A percentile compares a stretch with the other conserved stretches of the same genome.
These are phyloP conservation scores for Pandemis cinnamomeana DNA, from an alignment of 2,888 invertebrate genomes.

Conservation along the genomic window DNA sequence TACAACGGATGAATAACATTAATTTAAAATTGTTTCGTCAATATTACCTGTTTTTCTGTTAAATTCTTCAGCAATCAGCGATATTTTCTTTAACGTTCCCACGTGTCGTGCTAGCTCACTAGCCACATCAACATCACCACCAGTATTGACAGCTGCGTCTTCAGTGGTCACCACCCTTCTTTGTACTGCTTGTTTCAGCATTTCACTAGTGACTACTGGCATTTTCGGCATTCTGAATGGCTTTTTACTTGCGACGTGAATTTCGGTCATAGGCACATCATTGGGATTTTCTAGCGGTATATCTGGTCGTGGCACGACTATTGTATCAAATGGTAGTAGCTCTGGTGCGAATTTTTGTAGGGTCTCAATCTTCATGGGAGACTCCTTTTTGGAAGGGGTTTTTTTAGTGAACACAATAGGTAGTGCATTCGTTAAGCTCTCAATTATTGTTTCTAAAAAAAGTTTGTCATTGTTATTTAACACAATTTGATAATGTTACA, in stretches of 20 bases:
- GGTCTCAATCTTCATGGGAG: conserved; percentile 66
- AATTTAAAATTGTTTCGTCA: neutral
- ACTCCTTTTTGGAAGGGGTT: conserved; percentile 58
- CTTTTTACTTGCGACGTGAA: conserved; percentile 42
- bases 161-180: conserved; percentile 52
- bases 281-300: conserved; percentile 43
- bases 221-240: conserved; percentile 73
- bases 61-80: conserved; percentile 79
- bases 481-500: neutral
- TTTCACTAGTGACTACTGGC: conserved; percentile 70
- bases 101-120: conserved; percentile 71
- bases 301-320: conserved; percentile 50
- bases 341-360: conserved; percentile 69
- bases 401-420: conserved; percentile 66
- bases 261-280: conserved; percentile 45
- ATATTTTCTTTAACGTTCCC: conserved; percentile 71
- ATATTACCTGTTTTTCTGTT: conserved; percentile 76
- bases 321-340: conserved; percentile 60
- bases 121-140: conserved; percentile 69
- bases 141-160: conserved; percentile 69
- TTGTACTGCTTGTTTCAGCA: conserved; percentile 60
- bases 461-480: neutral
- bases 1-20: too few relatives aligned
- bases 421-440: conserved; percentile 71
- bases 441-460: conserved; percentile 69